phyloP scores from a whole-genome alignment of 2,888 invertebrate genomes.

The Andrena camellia region DNA sequence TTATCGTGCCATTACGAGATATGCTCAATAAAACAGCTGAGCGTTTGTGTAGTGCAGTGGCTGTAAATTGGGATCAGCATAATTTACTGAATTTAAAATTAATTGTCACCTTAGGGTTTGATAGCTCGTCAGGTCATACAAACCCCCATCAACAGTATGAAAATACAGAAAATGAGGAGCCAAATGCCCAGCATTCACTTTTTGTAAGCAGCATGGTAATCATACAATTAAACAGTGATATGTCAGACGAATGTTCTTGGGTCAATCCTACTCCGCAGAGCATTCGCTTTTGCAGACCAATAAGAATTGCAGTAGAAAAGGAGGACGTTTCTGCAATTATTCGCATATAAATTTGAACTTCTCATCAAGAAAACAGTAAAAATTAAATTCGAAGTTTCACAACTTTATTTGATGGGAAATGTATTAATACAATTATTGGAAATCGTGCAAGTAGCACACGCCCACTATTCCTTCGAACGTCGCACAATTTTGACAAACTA shows the following conservation, averaged over 20 bases:
- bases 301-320: not conserved
- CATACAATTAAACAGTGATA: not conserved
- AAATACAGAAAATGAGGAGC: not conserved
- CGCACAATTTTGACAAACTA: not conserved
- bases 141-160: not conserved
- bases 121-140: not conserved
- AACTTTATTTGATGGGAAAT: not conserved
- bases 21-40: too few species aligned
- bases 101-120: not conserved
- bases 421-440: not conserved
- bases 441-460: not conserved
- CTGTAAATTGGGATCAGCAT: too few species aligned
- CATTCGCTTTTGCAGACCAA: not conserved
- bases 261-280: not conserved
- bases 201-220: constrained; percentile 1
- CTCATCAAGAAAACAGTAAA: not conserved
- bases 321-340: not conserved
- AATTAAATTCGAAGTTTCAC: not conserved
- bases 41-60: too few species aligned
- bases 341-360: not conserved
- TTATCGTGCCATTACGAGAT: too few species aligned
- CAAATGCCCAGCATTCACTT: not conserved
- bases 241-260: not conserved
- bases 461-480: not conserved
- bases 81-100: not conserved